Evolutionary conservation across 2,888 invertebrate genomes (phyloP).

Genomic region (Xestia xanthographa): DNA sequence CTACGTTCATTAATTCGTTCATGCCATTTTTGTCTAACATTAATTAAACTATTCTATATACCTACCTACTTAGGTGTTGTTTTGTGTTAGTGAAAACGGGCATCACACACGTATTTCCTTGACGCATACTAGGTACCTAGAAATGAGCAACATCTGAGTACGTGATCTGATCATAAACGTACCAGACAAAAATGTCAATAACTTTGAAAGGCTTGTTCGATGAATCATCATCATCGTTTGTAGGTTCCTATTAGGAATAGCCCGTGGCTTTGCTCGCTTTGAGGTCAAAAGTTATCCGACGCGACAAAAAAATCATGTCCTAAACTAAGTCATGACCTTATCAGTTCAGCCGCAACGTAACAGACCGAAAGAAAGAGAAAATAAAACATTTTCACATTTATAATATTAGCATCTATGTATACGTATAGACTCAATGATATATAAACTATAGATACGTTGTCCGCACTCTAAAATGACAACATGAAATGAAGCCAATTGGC

Average conservation of each 20-base stretch:
- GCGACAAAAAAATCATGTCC: background rate
- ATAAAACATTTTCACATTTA: background rate
- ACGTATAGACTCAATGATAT: too few relatives aligned
- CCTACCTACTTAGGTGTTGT: background rate
- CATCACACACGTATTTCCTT: background rate
- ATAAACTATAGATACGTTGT: too few relatives aligned
- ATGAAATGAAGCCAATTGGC: too few relatives aligned
- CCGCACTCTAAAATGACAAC: too few relatives aligned
- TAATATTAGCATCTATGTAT: background rate
- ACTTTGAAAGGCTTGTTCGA: background rate
- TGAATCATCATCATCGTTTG: background rate
- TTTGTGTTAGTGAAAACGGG: background rate
- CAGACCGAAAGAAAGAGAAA: background rate
- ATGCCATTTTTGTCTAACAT: background rate
- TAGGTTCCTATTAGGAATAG: background rate
- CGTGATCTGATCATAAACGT: background rate
- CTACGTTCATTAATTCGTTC: background rate
- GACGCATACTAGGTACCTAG: background rate
- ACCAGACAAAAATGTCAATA: background rate
- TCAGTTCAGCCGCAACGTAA: background rate
- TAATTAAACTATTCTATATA: background rate
- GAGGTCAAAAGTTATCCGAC: too few relatives aligned
- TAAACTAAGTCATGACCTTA: background rate
- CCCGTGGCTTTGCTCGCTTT: background rate
- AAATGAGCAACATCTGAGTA: background rate